Base-by-base conservation (phyloP, 2,797 vertebrate species). In the Syngnathus rostellatus region DNA sequence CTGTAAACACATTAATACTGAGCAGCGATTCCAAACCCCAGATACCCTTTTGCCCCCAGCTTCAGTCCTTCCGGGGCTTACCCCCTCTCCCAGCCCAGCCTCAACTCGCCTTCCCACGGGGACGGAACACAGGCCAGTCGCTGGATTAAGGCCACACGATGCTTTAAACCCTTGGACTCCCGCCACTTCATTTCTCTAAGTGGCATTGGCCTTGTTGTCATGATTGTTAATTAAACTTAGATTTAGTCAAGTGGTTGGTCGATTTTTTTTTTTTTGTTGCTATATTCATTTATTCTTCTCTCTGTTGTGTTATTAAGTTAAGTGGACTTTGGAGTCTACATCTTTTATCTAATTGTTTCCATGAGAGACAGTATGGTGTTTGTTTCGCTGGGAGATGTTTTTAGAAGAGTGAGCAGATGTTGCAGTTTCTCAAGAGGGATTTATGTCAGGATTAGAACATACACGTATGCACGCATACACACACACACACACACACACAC, bases 71-170 rank as follows among this genome's bases (percentile, higher is more conserved):
- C 72, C 70, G 41, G 66, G 66, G 45, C 59, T 14, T 50, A 11
- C 67, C 71, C 48, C 55, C 65, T 62, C 64, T 76, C 68, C 67
- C 72, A 66, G 37, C 72, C 76, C 73, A 50, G 77, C 66, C 60
- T 67, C 21, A n/a, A 66, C 53, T 71, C 77, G 8, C 70, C 0
- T n/a, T 84, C 81, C 84, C 83, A 46, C 69, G 81, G 84, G 88
- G 74, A 78, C 31, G 77, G 70, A 63, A 12, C 64, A 68, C 81
- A 72, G 75, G 81, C 73, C 66, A 88, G 82, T 61, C 81, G 81
- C 84, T 72, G 88, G 88, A 89, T 91, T 90, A 90, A 85, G 87
- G 83, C 78, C 86, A 84, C 77, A 78, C 76, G 43, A 66, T 71
- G 78, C 81, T 81, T 81, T 85, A 85, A 87, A 83, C 68, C 79